These are phyloP conservation scores for Drosophila jambulina DNA, from an alignment of 1,140 invertebrate species.

Conservation along the genomic window DNA sequence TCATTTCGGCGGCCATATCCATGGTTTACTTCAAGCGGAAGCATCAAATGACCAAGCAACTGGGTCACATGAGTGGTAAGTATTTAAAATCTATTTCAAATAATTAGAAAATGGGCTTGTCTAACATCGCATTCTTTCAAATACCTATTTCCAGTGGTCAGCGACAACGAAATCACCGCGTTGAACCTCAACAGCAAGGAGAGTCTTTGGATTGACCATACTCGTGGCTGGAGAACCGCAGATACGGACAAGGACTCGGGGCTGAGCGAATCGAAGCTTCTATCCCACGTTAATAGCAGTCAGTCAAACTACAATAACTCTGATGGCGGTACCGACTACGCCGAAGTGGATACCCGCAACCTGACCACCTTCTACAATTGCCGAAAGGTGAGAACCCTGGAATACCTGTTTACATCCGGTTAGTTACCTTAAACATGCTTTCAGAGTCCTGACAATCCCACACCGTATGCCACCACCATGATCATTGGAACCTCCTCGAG, in stretches of 20 bases:
- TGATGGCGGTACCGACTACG: slow-evolving; percentile 89
- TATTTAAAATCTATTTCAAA: neutral
- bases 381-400: slow-evolving; percentile 60
- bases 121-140: neutral
- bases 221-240: slow-evolving; percentile 89
- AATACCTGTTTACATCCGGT: too few relatives aligned
- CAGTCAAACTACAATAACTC: slow-evolving; percentile 85
- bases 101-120: neutral
- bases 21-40: slow-evolving; percentile 88
- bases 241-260: slow-evolving; percentile 89
- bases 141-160: slow-evolving; percentile 81
- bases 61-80: slow-evolving; percentile 86
- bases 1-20: slow-evolving; percentile 88
- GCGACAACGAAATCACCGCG: slow-evolving; percentile 88
- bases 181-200: slow-evolving; percentile 90
- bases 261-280: slow-evolving; percentile 87
- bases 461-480: slow-evolving; percentile 94
- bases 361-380: slow-evolving; percentile 93
- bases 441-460: slow-evolving; percentile 89
- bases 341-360: slow-evolving; percentile 90
- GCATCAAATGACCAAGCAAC: slow-evolving; percentile 88
- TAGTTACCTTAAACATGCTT: neutral
- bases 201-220: slow-evolving; percentile 90
- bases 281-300: slow-evolving; percentile 87
- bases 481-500: slow-evolving; percentile 86